Evolutionary conservation across 1,140 invertebrate genomes (phyloP).

Genomic region (Pseudobourletiella spinata): DNA sequence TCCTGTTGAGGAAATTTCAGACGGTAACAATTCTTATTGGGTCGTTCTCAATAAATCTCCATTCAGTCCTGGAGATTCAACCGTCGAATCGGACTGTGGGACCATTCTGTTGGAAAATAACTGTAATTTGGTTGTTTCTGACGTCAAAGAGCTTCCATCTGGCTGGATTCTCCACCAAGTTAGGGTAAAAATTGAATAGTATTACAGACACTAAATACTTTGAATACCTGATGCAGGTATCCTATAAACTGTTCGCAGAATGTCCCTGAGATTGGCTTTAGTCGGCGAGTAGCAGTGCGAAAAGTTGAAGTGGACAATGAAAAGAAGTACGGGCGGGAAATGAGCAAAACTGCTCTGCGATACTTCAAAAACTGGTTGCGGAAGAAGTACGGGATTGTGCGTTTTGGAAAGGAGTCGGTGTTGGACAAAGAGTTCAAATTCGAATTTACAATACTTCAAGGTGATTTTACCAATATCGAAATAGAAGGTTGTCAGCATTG

Average conservation of each 20-base stretch:
- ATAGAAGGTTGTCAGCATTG: slow-evolving; percentile 17
- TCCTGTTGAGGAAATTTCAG: slow-evolving; percentile 24
- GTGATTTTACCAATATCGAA: slow-evolving; percentile 9
- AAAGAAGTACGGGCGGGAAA: slow-evolving; percentile 15
- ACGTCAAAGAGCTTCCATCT: slow-evolving; percentile 28
- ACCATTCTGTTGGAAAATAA: slow-evolving; percentile 20
- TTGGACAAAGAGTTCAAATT: slow-evolving; percentile 12
- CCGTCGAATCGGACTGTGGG: slow-evolving; percentile 21
- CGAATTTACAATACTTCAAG: slow-evolving; percentile 23
- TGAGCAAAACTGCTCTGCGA: slow-evolving; percentile 8
- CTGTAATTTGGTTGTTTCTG: slow-evolving; percentile 9
- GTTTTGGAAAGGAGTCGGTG: slow-evolving; percentile 21
- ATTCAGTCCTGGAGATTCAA: slow-evolving; percentile 19
- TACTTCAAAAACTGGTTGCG: slow-evolving; percentile 22
- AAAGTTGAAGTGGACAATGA: slow-evolving; percentile 14
- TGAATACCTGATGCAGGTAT: background rate
- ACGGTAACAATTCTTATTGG: slow-evolving; percentile 11
- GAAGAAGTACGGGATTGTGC: slow-evolving; percentile 22
- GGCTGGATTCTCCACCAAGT: slow-evolving; percentile 34
- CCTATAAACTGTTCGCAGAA: slow-evolving; percentile 9
- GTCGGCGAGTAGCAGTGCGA: slow-evolving; percentile 5
- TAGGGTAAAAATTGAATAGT: slow-evolving; percentile 3
- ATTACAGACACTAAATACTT: too few relatives aligned
- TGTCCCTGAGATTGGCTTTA: slow-evolving; percentile 19
- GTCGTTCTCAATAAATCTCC: slow-evolving; percentile 28